Conservation (phyloP, 2,797 vertebrate species). For the Phoebastria nigripes region DNA sequence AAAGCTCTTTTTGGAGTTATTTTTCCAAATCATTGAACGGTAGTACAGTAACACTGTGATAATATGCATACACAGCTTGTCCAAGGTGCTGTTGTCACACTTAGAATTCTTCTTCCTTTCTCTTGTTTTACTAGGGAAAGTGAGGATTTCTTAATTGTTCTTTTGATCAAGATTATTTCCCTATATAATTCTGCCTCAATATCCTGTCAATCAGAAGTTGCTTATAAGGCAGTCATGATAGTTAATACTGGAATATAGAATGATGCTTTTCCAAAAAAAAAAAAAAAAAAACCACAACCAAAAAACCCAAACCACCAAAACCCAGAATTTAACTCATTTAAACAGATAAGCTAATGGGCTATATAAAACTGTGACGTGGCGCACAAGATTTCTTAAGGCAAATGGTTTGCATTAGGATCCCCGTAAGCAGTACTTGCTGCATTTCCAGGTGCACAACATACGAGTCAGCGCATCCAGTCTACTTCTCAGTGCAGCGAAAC, state of each 20-base stretch:
- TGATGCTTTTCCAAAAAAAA: neutral
- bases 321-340: neutral
- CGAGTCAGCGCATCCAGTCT: neutral
- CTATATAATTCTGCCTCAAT: neutral
- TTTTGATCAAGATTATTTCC: neutral
- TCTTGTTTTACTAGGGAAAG: neutral
- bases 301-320: neutral
- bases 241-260: neutral
- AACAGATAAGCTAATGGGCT: neutral
- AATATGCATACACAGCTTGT: neutral
- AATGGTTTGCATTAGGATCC: neutral
- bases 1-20: slow-evolving; percentile 11
- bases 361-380: neutral
- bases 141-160: neutral
- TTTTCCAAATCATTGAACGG: slow-evolving; percentile 43
- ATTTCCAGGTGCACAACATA: neutral
- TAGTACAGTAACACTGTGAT: neutral
- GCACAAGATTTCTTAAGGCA: neutral
- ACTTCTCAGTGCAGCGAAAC: neutral
- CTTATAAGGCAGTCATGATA: neutral
- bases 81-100: neutral
- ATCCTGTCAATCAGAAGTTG: neutral
- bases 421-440: neutral
- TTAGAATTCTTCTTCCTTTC: neutral
- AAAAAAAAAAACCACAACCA: neutral